Evolutionary conservation across 2,113 vertebrate genomes (phyloP).

Genomic region (Neotoma lepida): DNA sequence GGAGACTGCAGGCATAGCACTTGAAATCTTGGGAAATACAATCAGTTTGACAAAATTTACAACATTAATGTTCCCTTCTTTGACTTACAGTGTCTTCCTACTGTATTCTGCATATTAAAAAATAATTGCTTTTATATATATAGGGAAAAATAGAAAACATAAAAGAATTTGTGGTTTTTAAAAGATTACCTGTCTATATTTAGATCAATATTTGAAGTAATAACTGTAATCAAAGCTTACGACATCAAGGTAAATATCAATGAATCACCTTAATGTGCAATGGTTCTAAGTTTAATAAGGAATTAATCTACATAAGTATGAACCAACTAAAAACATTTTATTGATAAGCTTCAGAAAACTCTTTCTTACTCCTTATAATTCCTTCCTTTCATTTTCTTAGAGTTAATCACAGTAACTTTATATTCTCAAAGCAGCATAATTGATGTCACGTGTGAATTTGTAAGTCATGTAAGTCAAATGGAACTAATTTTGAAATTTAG

Average conservation of each 20-base stretch:
- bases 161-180: not conserved
- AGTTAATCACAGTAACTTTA: not conserved
- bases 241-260: not conserved
- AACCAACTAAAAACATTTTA: not conserved
- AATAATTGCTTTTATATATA: not conserved
- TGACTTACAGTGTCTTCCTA: not conserved
- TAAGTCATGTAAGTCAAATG: not conserved
- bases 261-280: not conserved
- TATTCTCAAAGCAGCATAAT: not conserved
- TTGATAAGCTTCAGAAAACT: not conserved
- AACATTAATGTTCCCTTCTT: conserved; percentile 40
- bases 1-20: conserved; percentile 80
- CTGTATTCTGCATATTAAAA: not conserved
- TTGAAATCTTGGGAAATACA: conserved; percentile 70
- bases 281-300: not conserved
- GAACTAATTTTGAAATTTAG: not conserved
- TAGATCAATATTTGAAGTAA: not conserved
- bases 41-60: conserved; percentile 28
- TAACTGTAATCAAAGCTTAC: not conserved
- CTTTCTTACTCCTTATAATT: not conserved
- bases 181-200: not conserved
- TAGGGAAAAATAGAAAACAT: not conserved
- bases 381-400: not conserved
- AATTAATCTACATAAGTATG: not conserved
- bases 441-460: not conserved